Conservation (phyloP, 2,113 vertebrate genomes). For the Marcusenius ussheri region DNA sequence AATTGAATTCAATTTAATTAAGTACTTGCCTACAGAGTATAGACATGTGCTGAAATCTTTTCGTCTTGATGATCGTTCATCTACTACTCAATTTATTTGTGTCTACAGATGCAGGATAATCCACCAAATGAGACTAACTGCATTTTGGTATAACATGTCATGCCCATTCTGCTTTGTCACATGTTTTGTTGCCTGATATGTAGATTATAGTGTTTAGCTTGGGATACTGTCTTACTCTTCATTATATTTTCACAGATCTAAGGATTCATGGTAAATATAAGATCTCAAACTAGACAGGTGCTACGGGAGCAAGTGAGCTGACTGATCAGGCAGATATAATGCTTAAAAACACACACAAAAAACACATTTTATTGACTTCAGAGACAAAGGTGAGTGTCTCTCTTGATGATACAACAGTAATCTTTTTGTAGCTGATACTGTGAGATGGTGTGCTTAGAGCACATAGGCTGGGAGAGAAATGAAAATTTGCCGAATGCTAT, state of each 20-base stretch:
- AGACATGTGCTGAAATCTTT: neutral
- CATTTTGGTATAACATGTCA: neutral
- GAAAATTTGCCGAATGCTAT: neutral
- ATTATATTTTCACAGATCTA: neutral
- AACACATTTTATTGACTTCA: neutral
- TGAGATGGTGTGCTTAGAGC: neutral
- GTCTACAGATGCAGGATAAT: neutral
- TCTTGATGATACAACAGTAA: neutral
- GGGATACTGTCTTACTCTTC: neutral
- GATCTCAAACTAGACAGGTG: neutral
- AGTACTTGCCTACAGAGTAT: neutral
- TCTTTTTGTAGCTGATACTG: neutral
- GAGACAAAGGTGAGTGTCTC: neutral
- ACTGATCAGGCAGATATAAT: neutral
- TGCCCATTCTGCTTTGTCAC: neutral
- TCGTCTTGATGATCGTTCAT: neutral
- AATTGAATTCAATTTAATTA: neutral
- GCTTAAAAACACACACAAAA: neutral
- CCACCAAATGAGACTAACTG: neutral
- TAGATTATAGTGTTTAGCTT: neutral
- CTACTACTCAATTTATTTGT: neutral
- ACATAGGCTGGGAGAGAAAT: neutral
- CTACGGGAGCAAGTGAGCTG: neutral
- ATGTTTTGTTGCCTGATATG: neutral
- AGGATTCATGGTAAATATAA: neutral